phyloP scores from a whole-genome alignment of 2,888 invertebrate species.

The Xanthostigma xanthostigma region DNA sequence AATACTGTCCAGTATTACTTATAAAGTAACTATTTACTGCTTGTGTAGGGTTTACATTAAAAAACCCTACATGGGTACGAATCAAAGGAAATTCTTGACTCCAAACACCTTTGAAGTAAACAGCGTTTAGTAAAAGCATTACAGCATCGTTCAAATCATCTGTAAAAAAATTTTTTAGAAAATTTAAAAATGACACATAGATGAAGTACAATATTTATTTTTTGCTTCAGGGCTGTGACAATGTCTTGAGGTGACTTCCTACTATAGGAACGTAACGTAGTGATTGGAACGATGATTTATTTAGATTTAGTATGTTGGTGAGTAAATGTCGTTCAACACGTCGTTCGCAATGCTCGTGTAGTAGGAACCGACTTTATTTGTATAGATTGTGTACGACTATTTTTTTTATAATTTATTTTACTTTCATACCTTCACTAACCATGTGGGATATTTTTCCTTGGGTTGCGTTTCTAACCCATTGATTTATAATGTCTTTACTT shows the following conservation, averaged over 20 bases:
- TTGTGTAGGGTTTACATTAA: slow-evolving; percentile 37
- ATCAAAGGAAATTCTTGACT: slow-evolving; percentile 47
- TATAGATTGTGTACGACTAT: neutral
- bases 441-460: slow-evolving; percentile 54
- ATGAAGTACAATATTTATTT: too few species aligned
- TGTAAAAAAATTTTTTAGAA: slow-evolving; percentile 20
- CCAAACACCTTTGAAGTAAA: slow-evolving; percentile 76
- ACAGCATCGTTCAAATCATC: slow-evolving; percentile 44
- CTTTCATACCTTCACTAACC: slow-evolving; percentile 39
- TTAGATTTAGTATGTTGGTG: too few species aligned
- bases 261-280: too few species aligned
- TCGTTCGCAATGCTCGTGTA: too few species aligned
- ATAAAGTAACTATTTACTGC: slow-evolving; percentile 46
- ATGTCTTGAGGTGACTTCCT: too few species aligned
- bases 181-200: too few species aligned
- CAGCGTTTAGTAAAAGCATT: slow-evolving; percentile 55
- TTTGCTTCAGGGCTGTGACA: too few species aligned
- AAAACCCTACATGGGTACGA: slow-evolving; percentile 39
- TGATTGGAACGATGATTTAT: too few species aligned
- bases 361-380: neutral
- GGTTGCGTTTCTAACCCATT: slow-evolving; percentile 66
- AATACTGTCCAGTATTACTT: slow-evolving; percentile 50
- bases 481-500: slow-evolving; percentile 46
- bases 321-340: too few species aligned
- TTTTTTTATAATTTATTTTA: slow-evolving; percentile 1